Evolutionary conservation across 2,888 invertebrate genomes (phyloP).

Genomic region (Arenicola marina): DNA sequence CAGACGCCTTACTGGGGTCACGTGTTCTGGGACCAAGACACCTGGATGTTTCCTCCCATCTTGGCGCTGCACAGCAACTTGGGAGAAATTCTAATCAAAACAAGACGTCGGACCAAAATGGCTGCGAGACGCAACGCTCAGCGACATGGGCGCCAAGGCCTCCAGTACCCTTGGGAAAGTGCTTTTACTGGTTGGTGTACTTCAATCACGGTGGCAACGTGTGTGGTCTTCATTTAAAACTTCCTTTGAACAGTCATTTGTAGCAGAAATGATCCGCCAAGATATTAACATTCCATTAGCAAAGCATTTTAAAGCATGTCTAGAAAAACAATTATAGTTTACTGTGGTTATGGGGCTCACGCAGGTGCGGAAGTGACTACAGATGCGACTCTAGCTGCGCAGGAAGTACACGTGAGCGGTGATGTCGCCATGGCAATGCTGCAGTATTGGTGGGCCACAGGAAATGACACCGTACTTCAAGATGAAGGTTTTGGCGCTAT

Average conservation of each 20-base stretch:
- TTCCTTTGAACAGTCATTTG: neutral
- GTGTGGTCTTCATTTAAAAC: neutral
- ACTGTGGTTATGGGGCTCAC: too few relatives aligned
- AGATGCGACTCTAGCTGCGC: too few relatives aligned
- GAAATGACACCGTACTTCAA: conserved; percentile 17
- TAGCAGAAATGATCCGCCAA: neutral
- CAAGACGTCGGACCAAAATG: conserved; percentile 45
- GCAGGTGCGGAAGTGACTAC: too few relatives aligned
- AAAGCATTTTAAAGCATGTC: too few relatives aligned
- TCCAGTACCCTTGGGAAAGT: conserved; percentile 59
- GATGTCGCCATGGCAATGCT: conserved; percentile 40
- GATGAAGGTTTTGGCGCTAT: conserved; percentile 13
- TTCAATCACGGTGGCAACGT: neutral
- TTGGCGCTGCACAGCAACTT: conserved; percentile 46
- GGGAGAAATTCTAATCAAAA: conserved; percentile 44
- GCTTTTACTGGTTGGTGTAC: conserved; percentile 55
- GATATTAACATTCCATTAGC: neutral
- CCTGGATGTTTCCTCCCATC: conserved; percentile 59
- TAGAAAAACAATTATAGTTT: too few relatives aligned
- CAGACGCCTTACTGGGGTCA: conserved; percentile 60
- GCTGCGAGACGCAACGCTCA: conserved; percentile 46
- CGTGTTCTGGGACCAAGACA: conserved; percentile 62
- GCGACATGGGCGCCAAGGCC: conserved; percentile 43
- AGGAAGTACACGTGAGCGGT: conserved; percentile 41
- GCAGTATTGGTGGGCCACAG: conserved; percentile 36